Evolutionary conservation across 2,888 invertebrate species (phyloP).

Genomic region (Megastigmus dorsalis): DNA sequence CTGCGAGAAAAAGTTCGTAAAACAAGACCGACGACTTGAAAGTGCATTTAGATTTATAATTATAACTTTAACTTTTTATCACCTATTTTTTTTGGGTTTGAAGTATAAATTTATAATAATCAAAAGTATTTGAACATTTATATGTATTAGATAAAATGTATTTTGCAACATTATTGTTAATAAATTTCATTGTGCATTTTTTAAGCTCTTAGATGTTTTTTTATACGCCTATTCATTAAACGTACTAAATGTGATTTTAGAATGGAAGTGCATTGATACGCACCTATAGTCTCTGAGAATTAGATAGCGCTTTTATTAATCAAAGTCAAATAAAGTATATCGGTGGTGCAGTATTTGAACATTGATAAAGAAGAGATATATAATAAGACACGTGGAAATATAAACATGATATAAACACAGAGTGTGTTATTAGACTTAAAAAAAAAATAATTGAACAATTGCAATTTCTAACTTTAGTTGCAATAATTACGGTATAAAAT

Average conservation of each 20-base stretch:
- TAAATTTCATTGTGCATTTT: no score
- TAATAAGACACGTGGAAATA: no score
- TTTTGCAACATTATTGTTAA: neutral
- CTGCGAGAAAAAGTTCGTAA: neutral
- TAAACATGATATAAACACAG: no score
- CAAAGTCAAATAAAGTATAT: conserved; percentile 9
- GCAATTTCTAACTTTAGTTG: no score
- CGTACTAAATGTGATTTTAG: no score
- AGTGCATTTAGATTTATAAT: neutral
- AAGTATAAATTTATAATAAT: neutral
- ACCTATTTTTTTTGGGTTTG: no score
- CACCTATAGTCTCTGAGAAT: neutral
- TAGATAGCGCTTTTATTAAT: conserved; percentile 8
- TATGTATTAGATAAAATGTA: neutral
- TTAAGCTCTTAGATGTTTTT: no score
- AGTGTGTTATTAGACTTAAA: no score
- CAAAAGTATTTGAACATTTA: neutral
- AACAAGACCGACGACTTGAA: neutral
- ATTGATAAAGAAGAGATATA: no score
- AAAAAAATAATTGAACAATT: neutral
- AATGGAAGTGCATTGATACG: conserved; percentile 2
- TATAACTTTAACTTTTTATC: neutral
- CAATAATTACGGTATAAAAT: no score
- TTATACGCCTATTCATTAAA: no score
- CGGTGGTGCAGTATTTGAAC: neutral